phyloP scores from a whole-genome alignment of 2,888 invertebrate species.

The Drosophila siamana region DNA sequence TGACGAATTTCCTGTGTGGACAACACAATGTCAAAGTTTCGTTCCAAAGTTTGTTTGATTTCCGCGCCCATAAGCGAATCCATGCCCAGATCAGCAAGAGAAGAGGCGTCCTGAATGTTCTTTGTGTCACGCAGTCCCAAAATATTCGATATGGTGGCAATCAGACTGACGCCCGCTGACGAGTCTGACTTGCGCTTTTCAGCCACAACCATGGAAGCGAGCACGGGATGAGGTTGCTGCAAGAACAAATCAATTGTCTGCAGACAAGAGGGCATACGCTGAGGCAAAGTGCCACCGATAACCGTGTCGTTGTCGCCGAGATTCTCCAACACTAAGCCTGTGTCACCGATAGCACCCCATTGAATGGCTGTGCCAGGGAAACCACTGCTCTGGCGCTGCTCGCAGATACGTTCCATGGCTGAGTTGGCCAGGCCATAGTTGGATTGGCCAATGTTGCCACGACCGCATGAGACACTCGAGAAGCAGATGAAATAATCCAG shows the following conservation, averaged over 20 bases:
- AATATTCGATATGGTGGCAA: constrained; percentile 94
- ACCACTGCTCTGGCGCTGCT: constrained; percentile 92
- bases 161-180: constrained; percentile 88
- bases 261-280: constrained; percentile 97
- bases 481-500: constrained; percentile 97
- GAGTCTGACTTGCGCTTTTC: constrained; percentile 90
- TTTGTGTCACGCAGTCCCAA: constrained; percentile 94
- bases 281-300: constrained; percentile 98
- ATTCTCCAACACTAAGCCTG: constrained; percentile 95
- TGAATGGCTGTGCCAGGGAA: constrained; percentile 96
- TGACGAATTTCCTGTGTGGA: constrained; percentile 96
- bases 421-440: constrained; percentile 99
- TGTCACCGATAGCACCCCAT: constrained; percentile 99
- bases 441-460: constrained; percentile 98
- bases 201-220: constrained; percentile 94
- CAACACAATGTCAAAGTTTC: constrained; percentile 95
- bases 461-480: constrained; percentile 98
- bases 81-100: constrained; percentile 97
- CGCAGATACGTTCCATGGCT: constrained; percentile 97
- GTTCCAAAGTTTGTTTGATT: constrained; percentile 97
- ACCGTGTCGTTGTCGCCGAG: constrained; percentile 96
- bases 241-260: constrained; percentile 95
- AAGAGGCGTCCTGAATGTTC: constrained; percentile 91
- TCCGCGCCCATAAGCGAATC: constrained; percentile 99
- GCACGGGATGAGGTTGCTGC: constrained; percentile 93